Evolutionary conservation across 2,113 vertebrate species (phyloP), one percentile per base, ranked within the genome.

Genomic region (Sceloporus tristichus): DNA sequence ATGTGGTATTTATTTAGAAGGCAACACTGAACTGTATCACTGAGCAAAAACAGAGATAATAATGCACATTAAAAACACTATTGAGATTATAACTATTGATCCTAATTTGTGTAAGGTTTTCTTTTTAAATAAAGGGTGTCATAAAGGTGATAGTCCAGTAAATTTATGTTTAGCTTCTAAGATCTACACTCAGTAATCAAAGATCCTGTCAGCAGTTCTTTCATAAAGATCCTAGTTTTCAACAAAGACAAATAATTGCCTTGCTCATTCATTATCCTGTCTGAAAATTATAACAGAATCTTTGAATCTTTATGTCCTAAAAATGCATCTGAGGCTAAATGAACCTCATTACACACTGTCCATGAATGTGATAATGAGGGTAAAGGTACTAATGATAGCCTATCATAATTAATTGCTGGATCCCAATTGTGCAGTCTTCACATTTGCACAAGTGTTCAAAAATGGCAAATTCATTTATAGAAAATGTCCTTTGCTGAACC

Each of bases 321-420:
- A 92, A 96, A 81, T 90, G 56, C 34, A 91, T 89, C 19, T 87
- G 79, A 95, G 84, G 87, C 85, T 92, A 95, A 95, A 95, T 94
- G 90, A 94, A 92, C 71, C 75, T 94, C 85, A 93, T 93, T 93
- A 93, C 71, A 89, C 34, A 82, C 73, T 87, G 88, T 88, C 91
- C 84, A 86, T 87, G 86, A 80, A 93, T 88, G 89, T 86, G 42
- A 86, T 92, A 95, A 93, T 66, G 87, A 73, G 38, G 90, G 62
- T 34, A 93, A 92, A 80, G 79, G 78, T 29, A 95, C 53, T 70
- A 94, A 93, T 85, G 91, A 76, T 84, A 93, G 89, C 91, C 90
- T 89, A 80, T 68, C 82, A 88, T 94, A 95, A 96, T 94, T 96
- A 96, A 96, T 94, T 95, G 90, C 70, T 96, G 88, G 80, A 75